Percentiles rank a stretch among this genome's conserved stretches.
Conservation (phyloP, 2,888 invertebrate genomes). For the Polylopha cassiicola region DNA sequence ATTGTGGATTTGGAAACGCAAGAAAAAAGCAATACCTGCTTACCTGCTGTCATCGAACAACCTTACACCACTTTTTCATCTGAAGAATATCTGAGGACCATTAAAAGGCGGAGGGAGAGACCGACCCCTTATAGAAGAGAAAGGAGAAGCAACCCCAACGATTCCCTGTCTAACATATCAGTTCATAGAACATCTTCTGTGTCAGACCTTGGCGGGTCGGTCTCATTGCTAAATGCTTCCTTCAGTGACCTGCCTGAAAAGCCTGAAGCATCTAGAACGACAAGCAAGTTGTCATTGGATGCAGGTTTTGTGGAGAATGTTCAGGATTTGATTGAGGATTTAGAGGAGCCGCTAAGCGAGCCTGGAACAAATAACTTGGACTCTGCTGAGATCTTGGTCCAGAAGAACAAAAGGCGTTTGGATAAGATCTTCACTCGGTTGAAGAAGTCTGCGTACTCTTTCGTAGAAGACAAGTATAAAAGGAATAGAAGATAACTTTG, state of each 20-base stretch:
- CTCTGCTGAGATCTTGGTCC: too few relatives aligned
- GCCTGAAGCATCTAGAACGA: not conserved
- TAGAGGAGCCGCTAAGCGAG: not conserved
- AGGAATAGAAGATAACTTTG: not conserved
- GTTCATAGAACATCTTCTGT: not conserved
- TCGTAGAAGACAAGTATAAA: not conserved
- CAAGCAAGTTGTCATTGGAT: not conserved
- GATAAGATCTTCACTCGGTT: not conserved
- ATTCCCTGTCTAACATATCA: not conserved
- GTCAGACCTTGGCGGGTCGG: not conserved
- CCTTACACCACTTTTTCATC: constrained; percentile 1
- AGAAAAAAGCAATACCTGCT: not conserved
- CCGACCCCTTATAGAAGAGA: not conserved
- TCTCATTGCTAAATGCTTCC: not conserved
- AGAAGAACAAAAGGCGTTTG: constrained; percentile 1
- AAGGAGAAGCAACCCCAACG: not conserved
- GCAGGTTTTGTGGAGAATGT: not conserved
- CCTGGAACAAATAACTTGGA: not conserved
- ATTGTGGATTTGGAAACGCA: not conserved
- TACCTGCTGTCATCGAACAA: not conserved
- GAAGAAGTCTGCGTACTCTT: not conserved
- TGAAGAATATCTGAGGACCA: not conserved
- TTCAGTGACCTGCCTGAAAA: not conserved
- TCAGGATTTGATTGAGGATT: not conserved
- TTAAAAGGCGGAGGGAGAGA: not conserved